Conservation (phyloP, 1,140 invertebrate species). For the Carposina sasakii region DNA sequence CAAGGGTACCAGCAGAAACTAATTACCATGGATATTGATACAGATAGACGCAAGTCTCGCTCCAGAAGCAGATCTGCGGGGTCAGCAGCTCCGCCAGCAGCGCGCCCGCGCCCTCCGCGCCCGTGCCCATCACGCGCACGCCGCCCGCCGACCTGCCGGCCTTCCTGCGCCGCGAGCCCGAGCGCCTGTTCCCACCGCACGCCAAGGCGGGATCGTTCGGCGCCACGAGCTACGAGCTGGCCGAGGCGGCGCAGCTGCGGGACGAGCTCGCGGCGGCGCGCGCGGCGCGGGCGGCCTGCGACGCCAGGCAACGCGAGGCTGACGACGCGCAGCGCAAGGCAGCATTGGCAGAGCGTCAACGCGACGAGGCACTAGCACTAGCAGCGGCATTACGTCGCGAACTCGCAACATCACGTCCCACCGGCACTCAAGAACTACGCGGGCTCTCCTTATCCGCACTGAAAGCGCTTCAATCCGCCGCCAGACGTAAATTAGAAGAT, state of each 20-base stretch:
- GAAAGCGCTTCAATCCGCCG: constrained; percentile 83
- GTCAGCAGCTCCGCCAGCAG: constrained; percentile 59
- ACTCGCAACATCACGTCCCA: constrained; percentile 78
- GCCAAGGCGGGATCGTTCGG: constrained; percentile 73
- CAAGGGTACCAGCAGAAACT: too few relatives aligned
- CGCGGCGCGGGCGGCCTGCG: constrained; percentile 84
- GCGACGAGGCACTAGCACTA: constrained; percentile 85
- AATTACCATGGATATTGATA: too few relatives aligned
- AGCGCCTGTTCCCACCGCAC: constrained; percentile 76
- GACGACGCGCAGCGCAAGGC: constrained; percentile 87
- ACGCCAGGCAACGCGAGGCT: constrained; percentile 87
- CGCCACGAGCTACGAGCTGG: too few relatives aligned
- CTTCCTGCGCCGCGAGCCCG: constrained; percentile 83
- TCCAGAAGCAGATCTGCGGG: constrained; percentile 50
- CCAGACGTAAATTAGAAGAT: constrained; percentile 85
- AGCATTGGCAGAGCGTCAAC: constrained; percentile 85
- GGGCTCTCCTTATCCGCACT: constrained; percentile 81
- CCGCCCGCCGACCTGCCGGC: constrained; percentile 84
- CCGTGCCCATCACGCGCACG: constrained; percentile 83
- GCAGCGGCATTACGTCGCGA: constrained; percentile 78
- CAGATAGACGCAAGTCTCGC: constrained; percentile 87
- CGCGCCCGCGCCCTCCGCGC: constrained; percentile 81
- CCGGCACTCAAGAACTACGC: constrained; percentile 77
- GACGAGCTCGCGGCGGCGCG: constrained; percentile 85
- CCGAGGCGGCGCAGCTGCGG: constrained; percentile 77